Percentiles rank a stretch among this genome's conserved stretches.
These are phyloP conservation scores for Nannoperca australis DNA, from an alignment of 2,797 vertebrate species.

Conservation along the genomic window DNA sequence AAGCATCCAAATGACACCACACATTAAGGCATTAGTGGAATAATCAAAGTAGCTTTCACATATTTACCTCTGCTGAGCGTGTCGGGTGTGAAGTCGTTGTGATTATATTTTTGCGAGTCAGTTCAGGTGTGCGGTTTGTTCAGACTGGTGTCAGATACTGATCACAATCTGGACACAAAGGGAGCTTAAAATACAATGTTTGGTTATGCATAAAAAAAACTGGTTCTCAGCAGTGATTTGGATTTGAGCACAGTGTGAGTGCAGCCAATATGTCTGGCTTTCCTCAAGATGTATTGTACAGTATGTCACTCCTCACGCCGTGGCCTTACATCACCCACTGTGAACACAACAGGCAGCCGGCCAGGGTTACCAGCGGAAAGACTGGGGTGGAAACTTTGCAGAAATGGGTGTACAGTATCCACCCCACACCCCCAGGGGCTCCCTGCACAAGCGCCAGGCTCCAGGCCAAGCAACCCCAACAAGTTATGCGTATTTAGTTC, in stretches of 20 bases:
- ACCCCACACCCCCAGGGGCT: conserved; percentile 63
- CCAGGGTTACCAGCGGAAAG: conserved; percentile 66
- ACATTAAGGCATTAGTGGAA: neutral
- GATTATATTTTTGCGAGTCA: neutral
- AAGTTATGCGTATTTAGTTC: conserved; percentile 71
- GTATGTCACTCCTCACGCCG: conserved; percentile 67
- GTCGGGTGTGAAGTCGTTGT: neutral
- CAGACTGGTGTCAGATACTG: conserved; percentile 31
- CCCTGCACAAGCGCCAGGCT: conserved; percentile 56
- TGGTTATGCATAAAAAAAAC: conserved; percentile 30
- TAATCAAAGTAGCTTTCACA: neutral
- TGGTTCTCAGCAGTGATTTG: conserved; percentile 49
- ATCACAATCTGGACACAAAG: conserved; percentile 33
- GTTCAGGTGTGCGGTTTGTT: conserved; percentile 23
- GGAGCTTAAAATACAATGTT: conserved; percentile 11
- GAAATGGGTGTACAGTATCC: conserved; percentile 74
- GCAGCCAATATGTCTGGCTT: conserved; percentile 64
- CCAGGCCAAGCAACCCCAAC: conserved; percentile 56
- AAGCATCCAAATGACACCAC: neutral
- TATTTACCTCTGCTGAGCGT: conserved; percentile 6
- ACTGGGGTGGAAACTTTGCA: conserved; percentile 71
- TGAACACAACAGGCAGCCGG: conserved; percentile 64
- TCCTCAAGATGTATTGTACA: conserved; percentile 62
- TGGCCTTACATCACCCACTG: conserved; percentile 77
- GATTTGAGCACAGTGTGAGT: conserved; percentile 49